These are phyloP conservation scores for Aplysia californica DNA, from an alignment of 1,140 invertebrate species.

Conservation along the genomic window DNA sequence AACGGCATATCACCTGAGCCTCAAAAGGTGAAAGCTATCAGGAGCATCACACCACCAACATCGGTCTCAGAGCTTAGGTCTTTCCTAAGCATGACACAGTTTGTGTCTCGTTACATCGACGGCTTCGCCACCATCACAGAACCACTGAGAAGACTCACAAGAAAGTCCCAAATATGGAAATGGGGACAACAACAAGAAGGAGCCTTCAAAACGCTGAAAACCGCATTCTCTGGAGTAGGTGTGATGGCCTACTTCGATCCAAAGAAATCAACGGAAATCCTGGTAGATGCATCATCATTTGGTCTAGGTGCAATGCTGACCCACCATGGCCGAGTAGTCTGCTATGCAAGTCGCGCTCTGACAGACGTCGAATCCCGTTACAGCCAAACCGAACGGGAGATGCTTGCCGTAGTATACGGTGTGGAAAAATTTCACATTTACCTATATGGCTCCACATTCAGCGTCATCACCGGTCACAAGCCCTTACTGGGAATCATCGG, in stretches of 20 bases:
- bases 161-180: constrained; percentile 29
- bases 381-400: background rate
- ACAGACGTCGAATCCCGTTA: background rate
- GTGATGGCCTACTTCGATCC: constrained; percentile 44
- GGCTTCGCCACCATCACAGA: constrained; percentile 35
- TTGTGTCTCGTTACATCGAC: constrained; percentile 34
- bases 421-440: background rate
- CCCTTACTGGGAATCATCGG: background rate
- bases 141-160: constrained; percentile 38
- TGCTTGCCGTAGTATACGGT: background rate
- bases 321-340: constrained; percentile 30
- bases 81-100: constrained; percentile 42
- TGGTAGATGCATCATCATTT: constrained; percentile 43
- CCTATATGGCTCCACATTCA: background rate
- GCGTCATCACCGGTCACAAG: background rate
- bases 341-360: constrained; percentile 22
- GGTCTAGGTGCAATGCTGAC: constrained; percentile 24
- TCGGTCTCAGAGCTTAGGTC: constrained; percentile 35
- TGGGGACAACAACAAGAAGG: constrained; percentile 32
- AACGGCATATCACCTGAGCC: constrained; percentile 35
- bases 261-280: constrained; percentile 19
- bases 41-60: constrained; percentile 11
- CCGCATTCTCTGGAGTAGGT: constrained; percentile 16
- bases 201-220: constrained; percentile 37
- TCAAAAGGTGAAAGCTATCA: constrained; percentile 62